A percentile compares a stretch with the other conserved stretches of the same genome.
Conservation (phyloP, 2,113 vertebrate genomes). For the Cheirogaleus medius region DNA sequence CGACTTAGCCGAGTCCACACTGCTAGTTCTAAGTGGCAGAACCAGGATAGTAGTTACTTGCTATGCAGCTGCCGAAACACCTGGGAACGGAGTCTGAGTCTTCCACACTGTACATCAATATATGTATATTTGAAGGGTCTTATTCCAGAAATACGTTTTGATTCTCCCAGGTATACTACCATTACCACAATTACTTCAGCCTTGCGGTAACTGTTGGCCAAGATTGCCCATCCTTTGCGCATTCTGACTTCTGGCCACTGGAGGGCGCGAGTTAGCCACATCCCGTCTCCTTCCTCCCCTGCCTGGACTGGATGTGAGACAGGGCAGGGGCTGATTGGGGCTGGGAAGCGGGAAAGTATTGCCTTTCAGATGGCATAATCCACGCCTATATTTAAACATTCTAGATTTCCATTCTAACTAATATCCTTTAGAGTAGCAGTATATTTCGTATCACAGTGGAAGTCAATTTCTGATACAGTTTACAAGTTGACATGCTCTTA, state of each 20-base stretch:
- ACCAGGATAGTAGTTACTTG: background rate
- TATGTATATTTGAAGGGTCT: background rate
- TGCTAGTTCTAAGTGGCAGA: background rate
- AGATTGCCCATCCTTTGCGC: background rate
- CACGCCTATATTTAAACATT: background rate
- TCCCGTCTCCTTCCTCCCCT: background rate
- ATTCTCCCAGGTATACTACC: background rate
- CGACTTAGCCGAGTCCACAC: background rate
- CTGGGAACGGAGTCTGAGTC: background rate
- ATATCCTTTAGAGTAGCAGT: background rate
- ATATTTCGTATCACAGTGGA: background rate
- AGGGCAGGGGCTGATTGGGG: too few species aligned
- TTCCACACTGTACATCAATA: background rate
- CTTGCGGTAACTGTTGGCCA: background rate
- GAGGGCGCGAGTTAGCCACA: background rate
- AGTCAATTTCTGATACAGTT: background rate
- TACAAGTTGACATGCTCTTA: conserved; percentile 81
- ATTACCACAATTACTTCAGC: background rate
- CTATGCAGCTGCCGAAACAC: background rate
- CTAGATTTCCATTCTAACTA: background rate
- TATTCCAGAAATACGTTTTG: background rate
- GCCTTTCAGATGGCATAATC: background rate
- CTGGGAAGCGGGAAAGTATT: rapidly evolving
- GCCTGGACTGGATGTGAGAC: background rate
- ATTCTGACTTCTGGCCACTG: background rate